Evolutionary conservation across 2,797 vertebrate genomes (phyloP), one percentile per base, ranked within the genome.

Genomic region (Pipistrellus pipistrellus): DNA sequence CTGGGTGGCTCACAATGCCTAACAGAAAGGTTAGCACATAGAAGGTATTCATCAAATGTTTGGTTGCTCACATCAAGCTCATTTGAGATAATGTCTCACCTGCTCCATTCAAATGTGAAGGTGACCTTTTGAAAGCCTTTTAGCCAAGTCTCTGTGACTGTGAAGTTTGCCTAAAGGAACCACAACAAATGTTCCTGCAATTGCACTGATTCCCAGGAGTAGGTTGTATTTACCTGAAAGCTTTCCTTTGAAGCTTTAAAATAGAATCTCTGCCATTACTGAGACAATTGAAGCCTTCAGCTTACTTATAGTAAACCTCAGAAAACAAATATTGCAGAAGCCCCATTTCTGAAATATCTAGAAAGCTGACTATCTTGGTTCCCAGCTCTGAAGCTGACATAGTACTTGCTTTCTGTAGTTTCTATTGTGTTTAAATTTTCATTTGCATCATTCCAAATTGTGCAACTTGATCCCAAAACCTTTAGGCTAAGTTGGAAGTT

Each of bases 261-360:
- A 46, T 76, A 68, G 46, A 95, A 21, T 64, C 14, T 64, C 75
- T 86, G n/a, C 46, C 87, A 88, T 93, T 66, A 84, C 30, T 7
- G n/a, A 82, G 73, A 84, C 32, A 71, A 88, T 17, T 21, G 15
- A 90, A 88, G 71, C 41, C 41, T 88, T 53, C 15, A 17, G 35
- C 12, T 93, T 62, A 72, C 76, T 83, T 48, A 46, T 9, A 95
- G 17, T 30, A 94, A 85, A 76, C 23, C 20, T 69, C 48, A 62
- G 88, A 80, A 82, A 93, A 77, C n/a, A 75, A 82, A 59, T 78
- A 84, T 12, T 59, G 27, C 18, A 82, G 59, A 86, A 72, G 11
- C 23, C 66, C 38, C 35, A 85, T 25, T 62, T 76, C 13, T 46
- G 44, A 76, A 41, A 85, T 35, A 48, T 35, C 55, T 35, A 71